Base-by-base conservation (phyloP, 2,888 invertebrate genomes). In the Chymomyza fuscimana region DNA sequence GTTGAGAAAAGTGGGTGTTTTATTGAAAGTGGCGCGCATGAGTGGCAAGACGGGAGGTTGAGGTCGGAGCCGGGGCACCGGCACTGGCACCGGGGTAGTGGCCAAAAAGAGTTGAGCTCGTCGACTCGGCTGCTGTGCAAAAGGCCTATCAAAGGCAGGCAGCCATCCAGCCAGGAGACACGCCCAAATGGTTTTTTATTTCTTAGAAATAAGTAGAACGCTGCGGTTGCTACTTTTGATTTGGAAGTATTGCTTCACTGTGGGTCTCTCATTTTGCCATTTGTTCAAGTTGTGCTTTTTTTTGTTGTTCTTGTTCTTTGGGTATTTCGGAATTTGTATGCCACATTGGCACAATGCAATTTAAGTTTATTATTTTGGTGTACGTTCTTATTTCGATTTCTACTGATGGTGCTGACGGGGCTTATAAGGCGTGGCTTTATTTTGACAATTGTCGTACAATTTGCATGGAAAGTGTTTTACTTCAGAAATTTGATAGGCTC, bases 111-210 rank as follows among this genome's bases (percentile, higher is more conserved):
- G 61, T 61, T 61, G 16, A 40, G 63, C 63, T 63, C 22, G 25
- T 22, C 16, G 60, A 60, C 16, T 60, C 25, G 36, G 60, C 36
- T 40, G 40, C 25, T 63, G 63, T 61, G 40, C 36, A 15, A n/a
- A 29, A 69, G 72, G 76, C 81, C 78, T 78, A 80, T 79, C 78
- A 78, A 81, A 77, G 25, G 36, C 58, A 66, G 63, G 59, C 67
- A 73, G 54, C 73, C 73, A 68, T 67, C 62, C 25, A 60, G 50
- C 67, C 63, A 68, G 74, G 73, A 69, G 74, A 79, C 85, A 82
- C 82, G 82, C 82, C 82, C 86, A 82, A 79, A 75, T 78, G 78
- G 82, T 82, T 82, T 46, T 82, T 82, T 82, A 82, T 82, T 85
- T 82, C 86, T 82, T 68, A 84, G 82, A 82, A 85, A 79, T 78